Conservation (phyloP, 2,797 vertebrate genomes). For the Carcharodon carcharias region DNA sequence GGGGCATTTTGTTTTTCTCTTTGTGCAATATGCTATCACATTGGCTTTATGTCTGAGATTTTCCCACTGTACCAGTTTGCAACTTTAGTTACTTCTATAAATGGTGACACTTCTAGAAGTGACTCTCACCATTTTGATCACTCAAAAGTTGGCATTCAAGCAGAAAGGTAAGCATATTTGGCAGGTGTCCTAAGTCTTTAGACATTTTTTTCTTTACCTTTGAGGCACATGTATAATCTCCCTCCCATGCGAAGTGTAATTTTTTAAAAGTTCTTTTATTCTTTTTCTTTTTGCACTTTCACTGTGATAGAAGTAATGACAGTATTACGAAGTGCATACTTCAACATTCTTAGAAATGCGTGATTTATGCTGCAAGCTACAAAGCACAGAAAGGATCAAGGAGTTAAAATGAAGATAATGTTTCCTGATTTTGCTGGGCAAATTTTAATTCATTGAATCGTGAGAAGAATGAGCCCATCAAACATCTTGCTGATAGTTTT, state of each 20-base stretch:
- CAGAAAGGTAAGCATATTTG: neutral
- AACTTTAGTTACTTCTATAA: neutral
- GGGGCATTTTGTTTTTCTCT: neutral
- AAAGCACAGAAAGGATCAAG: slow-evolving; percentile 34
- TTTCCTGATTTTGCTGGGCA: neutral
- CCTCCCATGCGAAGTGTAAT: neutral
- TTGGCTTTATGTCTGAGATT: neutral
- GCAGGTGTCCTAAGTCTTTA: neutral
- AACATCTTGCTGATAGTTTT: neutral
- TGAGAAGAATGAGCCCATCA: neutral
- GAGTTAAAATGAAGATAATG: slow-evolving; percentile 33
- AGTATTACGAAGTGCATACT: neutral
- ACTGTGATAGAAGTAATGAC: neutral
- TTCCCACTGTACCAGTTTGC: neutral
- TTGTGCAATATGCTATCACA: neutral
- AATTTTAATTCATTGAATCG: slow-evolving; percentile 8
- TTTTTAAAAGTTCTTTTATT: neutral
- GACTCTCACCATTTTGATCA: neutral
- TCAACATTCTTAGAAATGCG: slow-evolving; percentile 15
- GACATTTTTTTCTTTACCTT: neutral
- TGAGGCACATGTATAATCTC: neutral
- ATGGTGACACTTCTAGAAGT: neutral
- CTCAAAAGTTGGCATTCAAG: neutral
- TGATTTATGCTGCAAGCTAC: neutral
- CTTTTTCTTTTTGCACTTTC: neutral